A percentile compares a stretch with the other conserved stretches of the same genome.
Evolutionary conservation across 2,797 vertebrate species (phyloP).

Genomic region (Australoheros facetus): DNA sequence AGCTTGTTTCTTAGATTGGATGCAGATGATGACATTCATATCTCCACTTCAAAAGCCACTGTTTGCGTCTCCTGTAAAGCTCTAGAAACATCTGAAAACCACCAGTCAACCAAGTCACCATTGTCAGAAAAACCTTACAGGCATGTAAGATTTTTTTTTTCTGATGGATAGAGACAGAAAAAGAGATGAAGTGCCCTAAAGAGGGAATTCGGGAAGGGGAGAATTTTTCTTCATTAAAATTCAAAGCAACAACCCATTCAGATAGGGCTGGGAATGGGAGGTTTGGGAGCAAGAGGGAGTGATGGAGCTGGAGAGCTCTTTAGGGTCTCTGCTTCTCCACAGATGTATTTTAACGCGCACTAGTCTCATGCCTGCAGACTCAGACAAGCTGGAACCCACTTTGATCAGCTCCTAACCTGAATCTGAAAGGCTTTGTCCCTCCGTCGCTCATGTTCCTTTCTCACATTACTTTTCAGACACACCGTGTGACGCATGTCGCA

Average conservation of each 20-base stretch:
- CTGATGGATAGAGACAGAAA: constrained; percentile 16
- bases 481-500: neutral
- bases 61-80: constrained; percentile 15
- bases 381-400: constrained; percentile 37
- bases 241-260: constrained; percentile 50
- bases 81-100: constrained; percentile 1
- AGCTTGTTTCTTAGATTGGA: constrained; percentile 32
- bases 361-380: constrained; percentile 13
- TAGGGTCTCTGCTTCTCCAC: constrained; percentile 21
- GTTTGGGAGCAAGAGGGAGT: constrained; percentile 42
- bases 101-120: constrained; percentile 17
- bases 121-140: constrained; percentile 21
- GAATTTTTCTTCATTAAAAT: constrained; percentile 53
- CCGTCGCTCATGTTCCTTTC: constrained; percentile 14
- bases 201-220: constrained; percentile 6
- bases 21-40: constrained; percentile 13
- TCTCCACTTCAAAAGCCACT: constrained; percentile 26
- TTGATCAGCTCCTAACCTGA: constrained; percentile 40
- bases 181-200: constrained; percentile 27
- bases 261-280: constrained; percentile 45
- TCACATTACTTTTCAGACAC: neutral
- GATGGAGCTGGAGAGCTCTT: constrained; percentile 25
- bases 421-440: constrained; percentile 48
- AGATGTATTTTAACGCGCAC: constrained; percentile 56
- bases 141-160: neutral